Base-by-base conservation (phyloP, 1,140 invertebrate genomes). In the Drosophila nigromelanica region DNA sequence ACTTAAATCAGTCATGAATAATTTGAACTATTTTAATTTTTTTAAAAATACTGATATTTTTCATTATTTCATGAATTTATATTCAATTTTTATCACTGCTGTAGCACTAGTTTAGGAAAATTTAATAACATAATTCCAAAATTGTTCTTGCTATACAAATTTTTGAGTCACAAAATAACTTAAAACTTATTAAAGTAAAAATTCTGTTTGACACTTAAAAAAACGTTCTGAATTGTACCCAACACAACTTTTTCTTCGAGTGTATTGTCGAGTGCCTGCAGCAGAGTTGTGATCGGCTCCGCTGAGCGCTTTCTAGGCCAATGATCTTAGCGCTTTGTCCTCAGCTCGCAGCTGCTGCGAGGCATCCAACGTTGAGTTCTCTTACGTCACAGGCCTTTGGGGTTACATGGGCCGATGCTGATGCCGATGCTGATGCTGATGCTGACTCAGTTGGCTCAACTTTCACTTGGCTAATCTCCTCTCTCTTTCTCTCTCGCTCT, bases 291-390 rank as follows among this genome's bases (percentile, higher is more conserved):
- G 50, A n/a, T 10, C 30, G 7, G 6, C 33, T 52, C 66, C 66
- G 64, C 30, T 70, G 63, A 73, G 50, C 69, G 73, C 81, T 81
- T 78, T 87, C 66, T 83, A 85, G 80, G 80, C 81, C 81, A 83
- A 83, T 83, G 80, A 80, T 83, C 80, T 83, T 78, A 68, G 33
- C 51, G 43, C 35, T 21, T 33, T 43, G 30, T 3, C 11, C 18
- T 61, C 33, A 40, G 12, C 59, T 50, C 24, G n/a, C 27, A 5
- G 15, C 21, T 14, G 24, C n/a, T 30, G 35, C 35, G 33, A 14
- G 24, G 8, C 5, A 40, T 52, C 12, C 14, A 37, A 45, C 11
- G 8, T 1, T 33, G 54, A 43, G 54, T 37, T 77, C 33, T 37
- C 58, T 83, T 83, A 73, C 80, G 80, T 85, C 80, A 85, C 73